Evolutionary conservation across 2,113 vertebrate genomes (phyloP), one percentile per base, ranked within the genome.

Genomic region (Rhizomys pruinosus): DNA sequence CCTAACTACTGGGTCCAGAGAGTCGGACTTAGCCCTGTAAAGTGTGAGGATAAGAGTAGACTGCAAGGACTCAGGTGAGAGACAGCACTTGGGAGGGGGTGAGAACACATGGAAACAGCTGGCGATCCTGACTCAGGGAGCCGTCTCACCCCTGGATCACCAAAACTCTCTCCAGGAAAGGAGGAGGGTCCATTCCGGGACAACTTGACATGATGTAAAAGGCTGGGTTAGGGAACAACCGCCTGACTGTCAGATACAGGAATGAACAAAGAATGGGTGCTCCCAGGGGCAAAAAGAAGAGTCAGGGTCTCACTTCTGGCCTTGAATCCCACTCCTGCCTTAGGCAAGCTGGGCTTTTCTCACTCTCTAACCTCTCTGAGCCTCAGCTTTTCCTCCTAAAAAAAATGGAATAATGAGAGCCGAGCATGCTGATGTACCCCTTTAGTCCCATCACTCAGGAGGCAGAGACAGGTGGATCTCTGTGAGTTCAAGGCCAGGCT

Each of bases 61-160:
- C 71, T 2, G 7, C 17, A 12, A 73, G 23, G 37, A 29, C 39
- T 22, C 32, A 5, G 68, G 42, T 16, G 61, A 37, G 20, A 22
- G 69, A 10, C 47, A 8, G 13, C 0, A 0, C 68, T 44, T 2
- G 1, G 39, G 22, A 72, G 25, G 4, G 13, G 9, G 15, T 5
- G 17, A 1, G 23, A n/a, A 3, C 23, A 3, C 23, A 8, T 3
- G 7, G 47, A 52, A 22, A 19, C 64, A 2, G 32, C 15, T 4
- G 19, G 34, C 4, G 29, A 4, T 44, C 82, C 44, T 42, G 13
- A 16, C 22, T 25, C 39, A 4, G 32, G 66, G 23, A 63, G 37
- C 42, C 2, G 3, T 93, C 68, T 23, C 3, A 77, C 4, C 32
- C 16, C 10, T 0, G 16, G n/a, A n/a, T 52, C 15, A 12, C 71